Conservation (phyloP, 2,888 invertebrate genomes). For the Malacosoma neustria region DNA sequence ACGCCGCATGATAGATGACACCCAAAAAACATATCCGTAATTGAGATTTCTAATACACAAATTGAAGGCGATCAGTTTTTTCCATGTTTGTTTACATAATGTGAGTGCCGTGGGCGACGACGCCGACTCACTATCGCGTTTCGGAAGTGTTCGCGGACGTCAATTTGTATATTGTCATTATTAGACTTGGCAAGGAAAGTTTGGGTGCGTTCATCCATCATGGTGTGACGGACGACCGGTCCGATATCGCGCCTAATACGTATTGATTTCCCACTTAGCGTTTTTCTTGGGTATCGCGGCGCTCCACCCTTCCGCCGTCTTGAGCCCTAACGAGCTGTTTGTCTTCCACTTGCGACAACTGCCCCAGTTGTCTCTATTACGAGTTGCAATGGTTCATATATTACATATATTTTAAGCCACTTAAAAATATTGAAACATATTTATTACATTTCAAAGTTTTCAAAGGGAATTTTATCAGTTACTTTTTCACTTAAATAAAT, state of each 20-base stretch:
- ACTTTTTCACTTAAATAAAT: neutral
- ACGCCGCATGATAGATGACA: slow-evolving; percentile 67
- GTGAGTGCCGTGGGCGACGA: slow-evolving; percentile 49
- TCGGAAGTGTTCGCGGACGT: slow-evolving; percentile 65
- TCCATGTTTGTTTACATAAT: slow-evolving; percentile 69
- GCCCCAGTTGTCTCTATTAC: slow-evolving; percentile 35
- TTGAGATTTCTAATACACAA: slow-evolving; percentile 72
- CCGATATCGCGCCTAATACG: slow-evolving; percentile 73
- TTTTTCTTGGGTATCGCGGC: slow-evolving; percentile 68
- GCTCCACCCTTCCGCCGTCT: slow-evolving; percentile 69
- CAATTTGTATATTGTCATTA: slow-evolving; percentile 76
- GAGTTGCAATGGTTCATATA: slow-evolving; percentile 7
- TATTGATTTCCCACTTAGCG: slow-evolving; percentile 75
- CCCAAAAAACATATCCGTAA: slow-evolving; percentile 69
- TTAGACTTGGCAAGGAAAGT: slow-evolving; percentile 65
- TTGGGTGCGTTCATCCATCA: slow-evolving; percentile 71
- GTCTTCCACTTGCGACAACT: slow-evolving; percentile 60
- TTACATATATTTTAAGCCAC: no score
- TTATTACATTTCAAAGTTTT: neutral
- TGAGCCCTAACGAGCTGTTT: slow-evolving; percentile 70
- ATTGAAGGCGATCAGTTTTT: slow-evolving; percentile 63
- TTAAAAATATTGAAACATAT: no score
- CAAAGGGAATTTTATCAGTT: neutral
- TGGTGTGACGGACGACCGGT: slow-evolving; percentile 64
- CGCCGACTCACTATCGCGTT: slow-evolving; percentile 55